phyloP scores from a whole-genome alignment of 2,888 invertebrate genomes.

The Ypsolopha scabrella region DNA sequence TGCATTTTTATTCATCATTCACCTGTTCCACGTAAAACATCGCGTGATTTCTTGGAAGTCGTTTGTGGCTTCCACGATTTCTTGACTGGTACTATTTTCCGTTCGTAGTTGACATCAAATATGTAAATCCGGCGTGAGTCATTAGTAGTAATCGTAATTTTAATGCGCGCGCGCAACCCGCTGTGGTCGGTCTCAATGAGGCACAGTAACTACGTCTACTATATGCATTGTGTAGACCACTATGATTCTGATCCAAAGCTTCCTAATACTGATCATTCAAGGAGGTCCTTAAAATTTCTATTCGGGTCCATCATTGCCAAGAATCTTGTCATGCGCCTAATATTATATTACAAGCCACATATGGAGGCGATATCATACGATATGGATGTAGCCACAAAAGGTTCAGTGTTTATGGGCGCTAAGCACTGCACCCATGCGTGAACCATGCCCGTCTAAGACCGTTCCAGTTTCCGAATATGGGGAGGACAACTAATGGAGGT shows the following conservation, averaged over 20 bases:
- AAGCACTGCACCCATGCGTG: conserved; percentile 9
- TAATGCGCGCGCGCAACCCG: not conserved
- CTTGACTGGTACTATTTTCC: not conserved
- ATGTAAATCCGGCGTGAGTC: conserved; percentile 45
- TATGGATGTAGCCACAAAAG: conserved; percentile 31
- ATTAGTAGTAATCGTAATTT: conserved; percentile 28
- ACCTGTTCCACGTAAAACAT: conserved; percentile 20
- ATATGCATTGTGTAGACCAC: not conserved
- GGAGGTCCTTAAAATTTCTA: no score
- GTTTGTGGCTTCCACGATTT: not conserved
- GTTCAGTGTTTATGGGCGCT: conserved; percentile 19
- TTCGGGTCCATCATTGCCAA: no score
- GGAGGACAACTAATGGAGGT: conserved; percentile 19
- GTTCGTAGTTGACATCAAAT: conserved; percentile 4
- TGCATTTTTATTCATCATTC: conserved; percentile 7
- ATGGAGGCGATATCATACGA: conserved; percentile 15
- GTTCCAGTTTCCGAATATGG: conserved; percentile 43
- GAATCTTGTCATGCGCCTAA: not conserved
- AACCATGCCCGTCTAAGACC: conserved; percentile 21
- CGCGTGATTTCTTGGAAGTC: conserved; percentile 24
- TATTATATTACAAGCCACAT: not conserved
- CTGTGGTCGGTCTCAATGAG: not conserved
- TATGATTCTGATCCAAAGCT: not conserved
- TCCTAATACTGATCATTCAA: no score
- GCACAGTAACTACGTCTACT: not conserved